phyloP scores from a whole-genome alignment of 2,113 vertebrate species.

The Oxyruncus cristatus region DNA sequence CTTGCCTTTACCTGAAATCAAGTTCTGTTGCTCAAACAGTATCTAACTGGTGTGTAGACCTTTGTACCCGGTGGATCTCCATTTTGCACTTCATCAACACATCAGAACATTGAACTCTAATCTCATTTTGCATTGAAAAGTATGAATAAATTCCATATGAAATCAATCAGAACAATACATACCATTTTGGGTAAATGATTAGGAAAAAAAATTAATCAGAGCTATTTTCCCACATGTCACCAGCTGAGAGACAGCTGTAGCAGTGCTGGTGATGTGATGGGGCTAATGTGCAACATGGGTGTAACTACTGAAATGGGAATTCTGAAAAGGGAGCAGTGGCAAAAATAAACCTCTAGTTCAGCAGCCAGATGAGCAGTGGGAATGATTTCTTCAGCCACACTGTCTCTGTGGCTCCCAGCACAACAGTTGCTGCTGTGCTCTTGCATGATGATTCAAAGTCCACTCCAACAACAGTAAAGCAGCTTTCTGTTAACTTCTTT shows the following conservation, averaged over 20 bases:
- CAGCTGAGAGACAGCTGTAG: neutral
- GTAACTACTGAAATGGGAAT: neutral
- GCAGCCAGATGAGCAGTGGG: neutral
- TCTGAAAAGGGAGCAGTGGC: neutral
- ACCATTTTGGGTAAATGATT: neutral
- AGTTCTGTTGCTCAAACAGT: neutral
- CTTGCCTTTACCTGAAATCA: neutral
- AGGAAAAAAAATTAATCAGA: neutral
- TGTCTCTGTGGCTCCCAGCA: neutral
- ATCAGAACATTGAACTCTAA: neutral
- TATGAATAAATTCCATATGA: neutral
- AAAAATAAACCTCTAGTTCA: neutral
- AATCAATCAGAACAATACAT: neutral
- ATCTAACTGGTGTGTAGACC: neutral
- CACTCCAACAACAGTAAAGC: neutral
- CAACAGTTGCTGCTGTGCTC: neutral
- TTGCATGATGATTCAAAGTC: neutral
- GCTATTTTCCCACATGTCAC: neutral
- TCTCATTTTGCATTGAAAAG: neutral
- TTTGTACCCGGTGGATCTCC: neutral
- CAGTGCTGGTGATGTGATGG: neutral
- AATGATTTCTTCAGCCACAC: neutral
- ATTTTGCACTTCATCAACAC: neutral
- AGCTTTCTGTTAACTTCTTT: neutral
- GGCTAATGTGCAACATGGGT: neutral